phyloP scores from a whole-genome alignment of 2,113 vertebrate genomes.

The Oenanthe melanoleuca region DNA sequence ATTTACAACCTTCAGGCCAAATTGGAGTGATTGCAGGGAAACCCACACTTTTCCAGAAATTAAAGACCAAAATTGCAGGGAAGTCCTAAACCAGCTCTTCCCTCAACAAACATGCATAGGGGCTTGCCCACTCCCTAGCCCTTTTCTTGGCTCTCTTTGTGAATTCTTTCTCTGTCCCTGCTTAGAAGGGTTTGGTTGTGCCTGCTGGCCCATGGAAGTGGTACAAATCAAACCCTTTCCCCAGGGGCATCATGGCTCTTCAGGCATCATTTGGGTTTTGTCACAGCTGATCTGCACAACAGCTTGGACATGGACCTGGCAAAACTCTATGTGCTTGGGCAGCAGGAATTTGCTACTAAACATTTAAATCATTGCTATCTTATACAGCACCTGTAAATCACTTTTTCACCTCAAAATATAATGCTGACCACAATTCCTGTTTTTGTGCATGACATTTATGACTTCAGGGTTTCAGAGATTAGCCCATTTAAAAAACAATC shows the following conservation, averaged over 20 bases:
- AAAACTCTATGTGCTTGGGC: background rate
- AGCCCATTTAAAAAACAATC: background rate
- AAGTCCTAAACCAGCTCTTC: background rate
- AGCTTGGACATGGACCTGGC: rapidly evolving
- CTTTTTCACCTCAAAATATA: background rate
- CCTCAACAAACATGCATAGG: rapidly evolving
- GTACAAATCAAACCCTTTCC: background rate
- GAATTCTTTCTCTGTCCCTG: background rate
- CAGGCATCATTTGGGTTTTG: rapidly evolving
- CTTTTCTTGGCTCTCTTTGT: background rate
- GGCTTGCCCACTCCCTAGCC: background rate
- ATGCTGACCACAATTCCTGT: background rate
- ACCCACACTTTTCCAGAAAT: background rate
- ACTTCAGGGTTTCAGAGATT: background rate
- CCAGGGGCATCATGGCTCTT: background rate
- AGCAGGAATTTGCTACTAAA: background rate
- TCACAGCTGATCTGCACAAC: background rate
- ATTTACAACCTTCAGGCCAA: background rate
- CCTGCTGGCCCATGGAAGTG: background rate
- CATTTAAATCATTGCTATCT: background rate
- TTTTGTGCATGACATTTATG: background rate
- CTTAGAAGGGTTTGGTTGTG: background rate
- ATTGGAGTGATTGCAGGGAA: background rate
- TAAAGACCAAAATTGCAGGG: background rate
- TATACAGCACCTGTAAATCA: background rate